These are phyloP conservation scores for Cettia cetti DNA, from an alignment of 2,113 vertebrate species.

Conservation along the genomic window DNA sequence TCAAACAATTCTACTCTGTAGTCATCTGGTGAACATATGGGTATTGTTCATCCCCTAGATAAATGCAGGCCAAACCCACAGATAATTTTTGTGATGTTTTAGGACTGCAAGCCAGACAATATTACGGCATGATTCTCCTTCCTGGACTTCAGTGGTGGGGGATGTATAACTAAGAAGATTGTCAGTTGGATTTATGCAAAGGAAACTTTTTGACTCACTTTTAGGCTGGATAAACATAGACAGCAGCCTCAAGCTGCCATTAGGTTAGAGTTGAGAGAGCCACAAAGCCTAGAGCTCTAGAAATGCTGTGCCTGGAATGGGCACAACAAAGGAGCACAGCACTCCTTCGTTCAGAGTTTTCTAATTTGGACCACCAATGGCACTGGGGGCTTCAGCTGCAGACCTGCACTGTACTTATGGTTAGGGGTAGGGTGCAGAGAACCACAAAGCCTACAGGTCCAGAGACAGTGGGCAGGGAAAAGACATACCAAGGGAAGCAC, in stretches of 20 bases:
- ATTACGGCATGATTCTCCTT: not conserved
- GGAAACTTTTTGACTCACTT: not conserved
- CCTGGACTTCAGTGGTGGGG: not conserved
- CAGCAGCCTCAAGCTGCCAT: not conserved
- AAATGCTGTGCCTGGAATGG: not conserved
- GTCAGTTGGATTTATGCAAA: slow-evolving; percentile 20
- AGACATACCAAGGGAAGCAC: not conserved
- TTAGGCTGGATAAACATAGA: not conserved
- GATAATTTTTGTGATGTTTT: slow-evolving; percentile 8
- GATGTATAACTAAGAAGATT: slow-evolving; percentile 17
- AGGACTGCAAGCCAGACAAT: slow-evolving; percentile 14
- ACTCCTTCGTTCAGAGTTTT: not conserved
- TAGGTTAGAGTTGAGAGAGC: not conserved
- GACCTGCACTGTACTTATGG: too few relatives aligned
- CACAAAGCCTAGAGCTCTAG: not conserved
- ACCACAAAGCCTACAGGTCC: too few relatives aligned
- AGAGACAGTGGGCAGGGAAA: not conserved
- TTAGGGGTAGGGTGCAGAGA: not conserved
- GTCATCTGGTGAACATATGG: slow-evolving; percentile 56
- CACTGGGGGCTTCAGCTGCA: not conserved
- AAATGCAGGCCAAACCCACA: slow-evolving; percentile 4
- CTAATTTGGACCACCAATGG: not conserved
- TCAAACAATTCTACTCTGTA: not conserved
- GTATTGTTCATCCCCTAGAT: slow-evolving; percentile 9
- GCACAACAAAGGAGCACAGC: not conserved